Percentiles rank a stretch among this genome's conserved stretches.
Conservation (phyloP, 2,113 vertebrate species). For the Zosterops japonicus region DNA sequence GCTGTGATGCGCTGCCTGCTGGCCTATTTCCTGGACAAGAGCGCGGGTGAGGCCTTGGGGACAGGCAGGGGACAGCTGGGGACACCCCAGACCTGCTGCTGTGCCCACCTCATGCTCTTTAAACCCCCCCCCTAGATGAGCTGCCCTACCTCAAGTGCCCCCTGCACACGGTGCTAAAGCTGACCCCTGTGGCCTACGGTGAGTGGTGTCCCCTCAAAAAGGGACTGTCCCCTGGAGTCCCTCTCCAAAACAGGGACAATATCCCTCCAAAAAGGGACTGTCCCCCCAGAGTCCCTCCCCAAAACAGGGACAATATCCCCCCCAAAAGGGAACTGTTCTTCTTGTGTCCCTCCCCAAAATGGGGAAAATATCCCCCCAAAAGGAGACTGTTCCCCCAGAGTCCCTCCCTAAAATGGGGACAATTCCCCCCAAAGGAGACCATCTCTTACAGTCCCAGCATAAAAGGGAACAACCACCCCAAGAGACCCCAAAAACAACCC, state of each 20-base stretch:
- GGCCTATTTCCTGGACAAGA: slow-evolving; percentile 93
- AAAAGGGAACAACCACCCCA: background rate
- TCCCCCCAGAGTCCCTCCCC: too few relatives aligned
- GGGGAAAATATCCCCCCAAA: background rate
- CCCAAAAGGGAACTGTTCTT: too few relatives aligned
- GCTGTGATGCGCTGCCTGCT: slow-evolving; percentile 91
- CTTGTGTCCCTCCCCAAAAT: too few relatives aligned
- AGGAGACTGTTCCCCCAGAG: rapidly evolving
- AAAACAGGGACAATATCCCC: background rate
- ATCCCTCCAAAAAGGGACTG: too few relatives aligned
- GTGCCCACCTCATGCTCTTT: rapidly evolving
- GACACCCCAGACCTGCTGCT: background rate
- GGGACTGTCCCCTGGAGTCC: too few relatives aligned
- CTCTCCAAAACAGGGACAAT: background rate
- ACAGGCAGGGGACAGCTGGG: rapidly evolving
- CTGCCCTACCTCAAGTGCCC: slow-evolving; percentile 77
- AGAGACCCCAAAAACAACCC: background rate
- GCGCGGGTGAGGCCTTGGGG: slow-evolving; percentile 71
- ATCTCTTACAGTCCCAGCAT: background rate
- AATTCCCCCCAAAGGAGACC: background rate
- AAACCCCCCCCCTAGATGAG: background rate
- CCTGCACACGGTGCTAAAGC: slow-evolving; percentile 76
- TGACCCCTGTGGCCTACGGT: slow-evolving; percentile 76
- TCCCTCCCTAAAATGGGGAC: background rate
- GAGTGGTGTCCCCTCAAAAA: background rate